Conservation (phyloP, 2,113 vertebrate genomes). For the Ramphastos sulfuratus region DNA sequence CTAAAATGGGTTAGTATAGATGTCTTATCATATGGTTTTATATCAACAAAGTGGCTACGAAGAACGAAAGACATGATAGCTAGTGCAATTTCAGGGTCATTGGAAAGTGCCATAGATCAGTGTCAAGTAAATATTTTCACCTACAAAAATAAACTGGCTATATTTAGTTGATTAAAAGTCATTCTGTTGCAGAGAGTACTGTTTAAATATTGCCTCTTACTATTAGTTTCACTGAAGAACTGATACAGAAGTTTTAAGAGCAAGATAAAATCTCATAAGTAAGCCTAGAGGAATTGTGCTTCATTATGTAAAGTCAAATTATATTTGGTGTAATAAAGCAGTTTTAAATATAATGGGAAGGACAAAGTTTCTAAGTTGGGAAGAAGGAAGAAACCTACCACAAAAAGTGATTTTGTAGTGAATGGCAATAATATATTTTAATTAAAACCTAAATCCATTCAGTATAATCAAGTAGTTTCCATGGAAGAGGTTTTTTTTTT, state of each 20-base stretch:
- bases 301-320: not conserved
- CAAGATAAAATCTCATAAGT: not conserved
- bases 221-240: not conserved
- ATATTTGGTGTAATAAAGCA: not conserved
- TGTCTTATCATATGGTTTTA: not conserved
- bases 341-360: not conserved
- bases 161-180: not conserved
- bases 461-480: not conserved
- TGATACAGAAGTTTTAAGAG: not conserved
- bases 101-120: not conserved
- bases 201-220: not conserved
- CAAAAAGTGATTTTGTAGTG: fast-evolving
- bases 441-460: not conserved
- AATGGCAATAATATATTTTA: not conserved
- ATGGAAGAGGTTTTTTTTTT: not conserved
- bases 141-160: not conserved
- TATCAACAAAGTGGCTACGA: not conserved
- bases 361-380: not conserved
- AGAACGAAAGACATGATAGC: not conserved
- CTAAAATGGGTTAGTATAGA: not conserved
- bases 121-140: not conserved
- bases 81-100: not conserved
- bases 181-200: not conserved
- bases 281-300: not conserved
- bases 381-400: not conserved